A percentile compares a stretch with the other conserved stretches of the same genome.
phyloP scores from a whole-genome alignment of 2,113 vertebrate species.

The Heterocephalus glaber region DNA sequence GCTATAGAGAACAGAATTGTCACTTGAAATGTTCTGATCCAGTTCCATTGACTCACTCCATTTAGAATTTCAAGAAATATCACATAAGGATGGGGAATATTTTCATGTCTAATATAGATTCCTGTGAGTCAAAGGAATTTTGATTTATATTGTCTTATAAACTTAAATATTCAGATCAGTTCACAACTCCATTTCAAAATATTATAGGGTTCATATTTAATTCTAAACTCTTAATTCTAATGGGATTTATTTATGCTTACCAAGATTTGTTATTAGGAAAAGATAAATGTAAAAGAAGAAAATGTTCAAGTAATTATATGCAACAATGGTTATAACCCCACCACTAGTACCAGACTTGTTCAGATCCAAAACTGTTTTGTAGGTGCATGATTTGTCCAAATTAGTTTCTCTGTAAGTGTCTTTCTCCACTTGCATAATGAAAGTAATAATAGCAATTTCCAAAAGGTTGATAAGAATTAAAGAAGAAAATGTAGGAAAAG shows the following conservation, averaged over 20 bases:
- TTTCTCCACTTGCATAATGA: not conserved
- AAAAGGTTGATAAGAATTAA: not conserved
- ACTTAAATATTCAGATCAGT: not conserved
- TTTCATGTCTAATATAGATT: not conserved
- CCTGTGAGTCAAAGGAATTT: not conserved
- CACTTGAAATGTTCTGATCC: not conserved
- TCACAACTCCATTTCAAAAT: not conserved
- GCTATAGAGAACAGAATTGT: accelerated
- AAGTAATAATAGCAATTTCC: not conserved
- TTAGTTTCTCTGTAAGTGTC: not conserved
- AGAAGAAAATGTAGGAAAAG: not conserved
- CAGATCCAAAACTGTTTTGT: not conserved
- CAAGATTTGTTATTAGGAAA: not conserved
- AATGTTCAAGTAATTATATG: too few species aligned
- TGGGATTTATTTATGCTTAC: not conserved
- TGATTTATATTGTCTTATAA: not conserved
- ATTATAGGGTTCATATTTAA: not conserved
- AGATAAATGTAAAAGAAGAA: not conserved
- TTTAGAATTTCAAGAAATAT: not conserved
- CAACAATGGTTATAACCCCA: too few species aligned
- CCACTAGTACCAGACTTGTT: not conserved
- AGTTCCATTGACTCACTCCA: not conserved
- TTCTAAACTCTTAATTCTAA: not conserved
- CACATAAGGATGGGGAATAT: accelerated
- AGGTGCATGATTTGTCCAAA: not conserved